Percentiles rank a stretch among this genome's conserved stretches.
These are phyloP conservation scores for Hemibagrus wyckioides DNA, from an alignment of 2,113 vertebrate species.

Conservation along the genomic window DNA sequence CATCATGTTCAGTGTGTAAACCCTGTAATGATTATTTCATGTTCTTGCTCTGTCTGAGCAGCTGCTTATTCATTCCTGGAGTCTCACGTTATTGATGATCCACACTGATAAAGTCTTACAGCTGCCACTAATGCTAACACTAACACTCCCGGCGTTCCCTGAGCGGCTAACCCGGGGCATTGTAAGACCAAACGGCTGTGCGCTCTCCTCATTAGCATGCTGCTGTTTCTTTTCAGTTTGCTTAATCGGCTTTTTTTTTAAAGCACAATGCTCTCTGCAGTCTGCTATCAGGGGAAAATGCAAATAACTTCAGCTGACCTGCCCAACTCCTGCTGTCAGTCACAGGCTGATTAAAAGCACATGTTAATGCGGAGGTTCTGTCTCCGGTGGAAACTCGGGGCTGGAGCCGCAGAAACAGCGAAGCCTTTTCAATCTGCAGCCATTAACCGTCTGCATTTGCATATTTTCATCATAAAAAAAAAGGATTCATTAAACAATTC, in stretches of 20 bases:
- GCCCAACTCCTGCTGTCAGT: conserved; percentile 14
- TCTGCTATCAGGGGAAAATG: conserved; percentile 14
- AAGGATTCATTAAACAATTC: conserved; percentile 32
- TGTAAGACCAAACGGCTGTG: not conserved
- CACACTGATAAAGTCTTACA: not conserved
- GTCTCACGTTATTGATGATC: not conserved
- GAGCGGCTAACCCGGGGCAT: not conserved
- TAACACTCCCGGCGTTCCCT: not conserved
- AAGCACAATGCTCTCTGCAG: conserved; percentile 11
- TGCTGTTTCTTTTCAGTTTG: not conserved
- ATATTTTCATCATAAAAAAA: conserved; percentile 24
- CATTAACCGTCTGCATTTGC: not conserved
- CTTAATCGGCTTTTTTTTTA: conserved; percentile 11
- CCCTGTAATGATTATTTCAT: not conserved
- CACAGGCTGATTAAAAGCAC: conserved; percentile 1
- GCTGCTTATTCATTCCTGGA: not conserved
- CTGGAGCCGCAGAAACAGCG: not conserved
- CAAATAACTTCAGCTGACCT: conserved; percentile 8
- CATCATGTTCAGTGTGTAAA: not conserved
- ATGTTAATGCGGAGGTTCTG: conserved; percentile 7
- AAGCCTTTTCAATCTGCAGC: conserved; percentile 9
- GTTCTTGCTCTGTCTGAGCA: not conserved
- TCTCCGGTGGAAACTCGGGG: not conserved
- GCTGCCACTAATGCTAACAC: not conserved
- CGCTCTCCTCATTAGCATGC: not conserved